These are phyloP conservation scores for Clistopyga incitator DNA, from an alignment of 2,888 invertebrate species.

Conservation along the genomic window DNA sequence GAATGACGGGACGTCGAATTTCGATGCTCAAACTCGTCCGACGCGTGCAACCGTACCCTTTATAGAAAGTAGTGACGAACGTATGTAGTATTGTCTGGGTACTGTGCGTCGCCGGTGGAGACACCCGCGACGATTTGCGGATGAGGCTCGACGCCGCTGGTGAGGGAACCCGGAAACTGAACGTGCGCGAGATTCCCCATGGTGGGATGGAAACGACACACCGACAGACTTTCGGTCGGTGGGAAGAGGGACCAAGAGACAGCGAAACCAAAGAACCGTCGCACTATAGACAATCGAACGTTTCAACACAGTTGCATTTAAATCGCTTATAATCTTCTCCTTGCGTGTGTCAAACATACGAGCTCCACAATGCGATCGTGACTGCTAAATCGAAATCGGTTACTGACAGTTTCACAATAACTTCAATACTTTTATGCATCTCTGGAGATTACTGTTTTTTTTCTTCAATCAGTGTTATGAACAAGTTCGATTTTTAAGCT, in stretches of 20 bases:
- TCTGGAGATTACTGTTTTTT: background rate
- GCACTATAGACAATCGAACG: slow-evolving; percentile 11
- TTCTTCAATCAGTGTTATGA: background rate
- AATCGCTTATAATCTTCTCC: slow-evolving; percentile 3
- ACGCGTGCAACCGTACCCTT: background rate
- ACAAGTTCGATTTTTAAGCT: background rate
- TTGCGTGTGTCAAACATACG: background rate
- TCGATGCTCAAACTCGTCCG: slow-evolving; percentile 20
- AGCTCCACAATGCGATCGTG: background rate
- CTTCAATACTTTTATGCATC: background rate
- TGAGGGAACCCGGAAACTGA: slow-evolving; percentile 26
- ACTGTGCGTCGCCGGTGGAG: slow-evolving; percentile 17
- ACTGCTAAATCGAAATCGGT: background rate
- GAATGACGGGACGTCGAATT: slow-evolving; percentile 21
- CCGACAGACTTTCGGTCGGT: background rate
- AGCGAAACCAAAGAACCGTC: slow-evolving; percentile 5
- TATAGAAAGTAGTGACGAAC: slow-evolving; percentile 21
- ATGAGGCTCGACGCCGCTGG: slow-evolving; percentile 25
- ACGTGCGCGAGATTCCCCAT: slow-evolving; percentile 24
- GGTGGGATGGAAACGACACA: slow-evolving; percentile 10
- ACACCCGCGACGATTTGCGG: slow-evolving; percentile 22
- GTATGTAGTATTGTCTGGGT: slow-evolving; percentile 6
- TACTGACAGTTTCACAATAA: background rate
- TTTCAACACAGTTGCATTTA: slow-evolving; percentile 13
- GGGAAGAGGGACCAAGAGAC: slow-evolving; percentile 15